These are phyloP conservation scores for Asarcornis scutulata DNA, from an alignment of 2,113 vertebrate genomes.

Conservation along the genomic window DNA sequence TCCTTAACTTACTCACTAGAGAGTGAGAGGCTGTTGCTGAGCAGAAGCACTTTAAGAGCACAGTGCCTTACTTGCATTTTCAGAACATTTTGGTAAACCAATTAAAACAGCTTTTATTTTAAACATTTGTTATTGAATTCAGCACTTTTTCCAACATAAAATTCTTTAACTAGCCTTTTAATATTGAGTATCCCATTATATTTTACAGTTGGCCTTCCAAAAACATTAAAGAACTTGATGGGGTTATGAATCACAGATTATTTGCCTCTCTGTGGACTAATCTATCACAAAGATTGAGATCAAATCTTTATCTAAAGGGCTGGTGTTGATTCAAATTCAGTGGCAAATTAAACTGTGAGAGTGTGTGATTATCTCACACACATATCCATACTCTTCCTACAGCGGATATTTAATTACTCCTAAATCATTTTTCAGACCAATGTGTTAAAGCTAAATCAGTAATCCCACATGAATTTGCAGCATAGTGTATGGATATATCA, in stretches of 20 bases:
- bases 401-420: neutral
- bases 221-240: slow-evolving; percentile 36
- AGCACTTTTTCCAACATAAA: slow-evolving; percentile 20
- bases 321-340: slow-evolving; percentile 20
- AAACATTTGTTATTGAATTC: slow-evolving; percentile 40
- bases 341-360: neutral
- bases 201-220: slow-evolving; percentile 56
- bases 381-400: neutral
- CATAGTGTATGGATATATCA: neutral
- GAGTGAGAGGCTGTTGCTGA: neutral
- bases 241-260: slow-evolving; percentile 45
- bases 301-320: neutral
- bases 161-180: slow-evolving; percentile 42
- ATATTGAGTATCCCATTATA: slow-evolving; percentile 1
- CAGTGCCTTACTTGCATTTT: slow-evolving; percentile 29
- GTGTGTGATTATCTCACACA: neutral
- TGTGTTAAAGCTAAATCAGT: neutral
- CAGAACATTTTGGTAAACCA: neutral
- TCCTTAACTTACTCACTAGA: neutral
- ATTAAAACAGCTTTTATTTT: slow-evolving; percentile 52
- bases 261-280: slow-evolving; percentile 24
- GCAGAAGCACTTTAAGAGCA: neutral
- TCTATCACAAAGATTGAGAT: slow-evolving; percentile 15
- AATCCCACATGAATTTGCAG: neutral
- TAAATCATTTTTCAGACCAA: slow-evolving; percentile 9